phyloP scores from a whole-genome alignment of 1,140 invertebrate species.

The Leptoteleia sp. region DNA sequence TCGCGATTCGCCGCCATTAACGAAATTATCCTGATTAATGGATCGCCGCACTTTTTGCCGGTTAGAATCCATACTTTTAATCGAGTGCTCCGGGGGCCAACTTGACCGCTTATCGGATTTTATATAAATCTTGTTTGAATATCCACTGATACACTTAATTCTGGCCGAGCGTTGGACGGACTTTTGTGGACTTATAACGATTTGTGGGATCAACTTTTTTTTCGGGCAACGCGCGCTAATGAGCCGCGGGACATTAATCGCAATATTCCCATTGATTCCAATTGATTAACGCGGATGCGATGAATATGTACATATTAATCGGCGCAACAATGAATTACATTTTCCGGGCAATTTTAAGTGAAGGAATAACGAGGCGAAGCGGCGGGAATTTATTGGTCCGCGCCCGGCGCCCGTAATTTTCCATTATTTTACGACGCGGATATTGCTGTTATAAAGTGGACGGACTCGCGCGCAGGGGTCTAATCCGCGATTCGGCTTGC shows the following conservation, averaged over 20 bases:
- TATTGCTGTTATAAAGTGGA: conserved; percentile 40
- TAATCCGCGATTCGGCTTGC: conserved; percentile 49
- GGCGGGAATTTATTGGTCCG: conserved; percentile 3
- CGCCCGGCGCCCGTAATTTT: conserved; percentile 9
- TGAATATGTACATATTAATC: no score
- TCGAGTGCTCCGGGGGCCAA: not conserved
- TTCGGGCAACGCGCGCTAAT: no score
- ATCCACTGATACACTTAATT: conserved; percentile 6
- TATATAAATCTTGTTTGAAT: conserved; percentile 27
- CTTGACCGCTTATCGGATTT: conserved; percentile 23
- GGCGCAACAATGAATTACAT: not conserved
- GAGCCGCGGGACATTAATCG: not conserved
- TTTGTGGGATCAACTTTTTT: not conserved
- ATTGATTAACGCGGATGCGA: not conserved
- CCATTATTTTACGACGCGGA: conserved; percentile 33
- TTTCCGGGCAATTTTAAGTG: not conserved
- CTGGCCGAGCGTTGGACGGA: not conserved
- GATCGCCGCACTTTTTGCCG: not conserved
- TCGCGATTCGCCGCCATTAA: conserved; percentile 6
- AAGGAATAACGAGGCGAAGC: not conserved
- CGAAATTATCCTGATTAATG: conserved; percentile 14
- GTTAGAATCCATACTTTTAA: conserved; percentile 5
- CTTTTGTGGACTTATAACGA: not conserved
- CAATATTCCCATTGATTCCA: not conserved
- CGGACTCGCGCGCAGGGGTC: conserved; percentile 6